Conservation (phyloP, 2,888 invertebrate species). For the Mythimna vitellina region DNA sequence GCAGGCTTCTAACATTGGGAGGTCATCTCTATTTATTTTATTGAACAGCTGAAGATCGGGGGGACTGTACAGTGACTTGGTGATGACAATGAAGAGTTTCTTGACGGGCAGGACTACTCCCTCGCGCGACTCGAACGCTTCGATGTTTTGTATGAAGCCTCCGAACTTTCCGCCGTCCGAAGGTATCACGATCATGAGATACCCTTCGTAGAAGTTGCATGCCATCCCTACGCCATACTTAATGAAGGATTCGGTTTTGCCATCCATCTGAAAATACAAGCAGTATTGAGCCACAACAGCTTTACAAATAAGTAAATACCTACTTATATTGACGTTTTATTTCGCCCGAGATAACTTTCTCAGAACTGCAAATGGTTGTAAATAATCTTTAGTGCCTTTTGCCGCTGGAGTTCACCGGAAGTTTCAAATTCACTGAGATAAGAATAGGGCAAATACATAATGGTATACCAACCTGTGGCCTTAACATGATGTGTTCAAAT, state of each 20-base stretch:
- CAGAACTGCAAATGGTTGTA: no score
- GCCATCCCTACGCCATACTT: conserved; percentile 93
- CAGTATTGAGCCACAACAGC: neutral
- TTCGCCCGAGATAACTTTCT: no score
- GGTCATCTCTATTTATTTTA: conserved; percentile 67
- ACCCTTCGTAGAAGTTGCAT: conserved; percentile 92
- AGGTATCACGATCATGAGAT: conserved; percentile 90
- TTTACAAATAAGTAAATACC: no score
- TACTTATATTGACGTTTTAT: no score
- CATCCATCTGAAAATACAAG: conserved; percentile 42
- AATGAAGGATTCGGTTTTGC: conserved; percentile 63
- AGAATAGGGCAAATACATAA: neutral
- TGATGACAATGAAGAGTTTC: conserved; percentile 91
- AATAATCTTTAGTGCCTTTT: no score
- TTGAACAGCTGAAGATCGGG: conserved; percentile 88
- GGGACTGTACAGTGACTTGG: conserved; percentile 90
- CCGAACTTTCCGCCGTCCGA: conserved; percentile 79
- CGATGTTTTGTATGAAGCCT: conserved; percentile 81
- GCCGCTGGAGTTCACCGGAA: neutral
- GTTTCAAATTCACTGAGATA: conserved; percentile 9
- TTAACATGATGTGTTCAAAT: no score
- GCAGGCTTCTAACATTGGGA: conserved; percentile 84
- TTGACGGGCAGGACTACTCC: conserved; percentile 88
- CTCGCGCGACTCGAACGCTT: conserved; percentile 82
- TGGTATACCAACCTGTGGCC: neutral